phyloP scores from a whole-genome alignment of 2,888 invertebrate species.

The Sarcophaga variegata region DNA sequence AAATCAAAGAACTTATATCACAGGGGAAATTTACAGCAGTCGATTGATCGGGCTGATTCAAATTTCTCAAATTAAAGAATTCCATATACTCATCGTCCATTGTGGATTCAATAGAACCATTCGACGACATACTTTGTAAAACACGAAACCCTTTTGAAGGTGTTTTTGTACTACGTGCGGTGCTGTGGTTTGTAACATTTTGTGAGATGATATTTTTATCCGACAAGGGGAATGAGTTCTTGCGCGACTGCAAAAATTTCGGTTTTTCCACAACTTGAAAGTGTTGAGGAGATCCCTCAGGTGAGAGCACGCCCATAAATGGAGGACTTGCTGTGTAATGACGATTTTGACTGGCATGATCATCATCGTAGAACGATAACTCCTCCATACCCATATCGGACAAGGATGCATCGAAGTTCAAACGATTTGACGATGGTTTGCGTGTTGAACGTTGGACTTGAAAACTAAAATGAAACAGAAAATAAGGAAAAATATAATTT shows the following conservation, averaged over 20 bases:
- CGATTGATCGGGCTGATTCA: conserved; percentile 78
- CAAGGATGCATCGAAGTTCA: conserved; percentile 70
- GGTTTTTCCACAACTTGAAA: conserved; percentile 76
- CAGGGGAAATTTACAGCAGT: conserved; percentile 82
- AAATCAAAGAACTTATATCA: conserved; percentile 84
- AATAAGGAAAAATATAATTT: conserved; percentile 14
- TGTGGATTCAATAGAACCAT: conserved; percentile 83
- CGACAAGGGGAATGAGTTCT: conserved; percentile 39
- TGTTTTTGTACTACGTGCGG: conserved; percentile 68
- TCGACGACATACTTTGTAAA: conserved; percentile 83
- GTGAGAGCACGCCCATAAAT: conserved; percentile 78
- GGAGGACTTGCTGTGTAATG: conserved; percentile 73
- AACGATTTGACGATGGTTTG: conserved; percentile 66
- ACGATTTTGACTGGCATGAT: conserved; percentile 68
- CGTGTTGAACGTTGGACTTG: conserved; percentile 60
- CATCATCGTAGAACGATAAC: conserved; percentile 80
- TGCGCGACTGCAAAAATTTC: conserved; percentile 55
- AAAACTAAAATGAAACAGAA: conserved; percentile 68
- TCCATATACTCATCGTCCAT: conserved; percentile 86
- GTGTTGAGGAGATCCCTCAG: conserved; percentile 80
- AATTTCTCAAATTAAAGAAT: conserved; percentile 84
- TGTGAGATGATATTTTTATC: conserved; percentile 79
- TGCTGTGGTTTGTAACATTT: conserved; percentile 60
- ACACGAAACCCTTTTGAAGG: conserved; percentile 79
- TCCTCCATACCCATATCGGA: conserved; percentile 78